Evolutionary conservation across 2,113 vertebrate genomes (phyloP), one percentile per base, ranked within the genome.

Genomic region (Eclectus roratus): DNA sequence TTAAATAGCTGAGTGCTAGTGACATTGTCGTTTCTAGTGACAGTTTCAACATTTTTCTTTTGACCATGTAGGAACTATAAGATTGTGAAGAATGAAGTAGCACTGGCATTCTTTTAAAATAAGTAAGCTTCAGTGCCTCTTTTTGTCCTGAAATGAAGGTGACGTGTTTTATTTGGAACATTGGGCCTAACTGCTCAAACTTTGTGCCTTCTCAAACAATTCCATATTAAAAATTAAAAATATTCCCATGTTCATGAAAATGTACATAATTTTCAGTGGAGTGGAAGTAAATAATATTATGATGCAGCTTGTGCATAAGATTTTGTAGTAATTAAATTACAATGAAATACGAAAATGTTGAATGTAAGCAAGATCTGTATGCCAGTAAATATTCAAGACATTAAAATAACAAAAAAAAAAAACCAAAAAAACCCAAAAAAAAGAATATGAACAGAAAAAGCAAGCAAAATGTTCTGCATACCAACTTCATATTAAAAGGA

Each of bases 261-360:
- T 19, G 47, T 78, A 50, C 11, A 33, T 71, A 50, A 74, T 52
- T 94, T 94, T 85, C 61, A 70, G 60, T 31, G 27, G n/a, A 76
- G 39, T 16, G 7, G 70, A 78, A 82, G 33, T 39, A 93, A 93
- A 85, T 87, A 68, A 49, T 76, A 35, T 66, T 56, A 88, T 1
- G 0, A 49, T 82, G 50, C 5, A 3, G 50, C 19, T 82, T 83
- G 46, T 77, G 85, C 33, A 13, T 41, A 81, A 28, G 27, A 21
- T 56, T 94, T 93, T 84, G 56, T 86, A 49, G 53, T 84, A 96
- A 95, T 88, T 95, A 90, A 97, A 97, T 88, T 78, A 77, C 31
- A 87, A 89, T 85, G 72, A 96, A 96, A 94, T 91, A 61, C 55
- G 53, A 94, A 95, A 96, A 37, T 85, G 33, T 50, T 85, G 17